phyloP scores from a whole-genome alignment of 2,113 vertebrate genomes.

The Tetrao urogallus region DNA sequence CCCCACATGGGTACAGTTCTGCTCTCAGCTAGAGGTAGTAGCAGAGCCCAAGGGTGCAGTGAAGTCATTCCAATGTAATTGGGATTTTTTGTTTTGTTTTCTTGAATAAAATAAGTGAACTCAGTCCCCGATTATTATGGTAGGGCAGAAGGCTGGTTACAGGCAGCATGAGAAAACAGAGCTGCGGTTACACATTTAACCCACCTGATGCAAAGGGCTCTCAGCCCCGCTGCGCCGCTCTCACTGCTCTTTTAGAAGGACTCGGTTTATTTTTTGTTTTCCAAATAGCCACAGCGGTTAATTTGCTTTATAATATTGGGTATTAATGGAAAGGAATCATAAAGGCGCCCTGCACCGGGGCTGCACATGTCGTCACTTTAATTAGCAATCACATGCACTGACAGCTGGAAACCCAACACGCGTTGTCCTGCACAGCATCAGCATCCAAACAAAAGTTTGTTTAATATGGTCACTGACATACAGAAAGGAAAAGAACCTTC shows the following conservation, averaged over 20 bases:
- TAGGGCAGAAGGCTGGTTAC: conserved; percentile 3
- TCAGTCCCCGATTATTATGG: not conserved
- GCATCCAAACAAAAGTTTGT: conserved; percentile 37
- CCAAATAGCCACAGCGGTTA: conserved; percentile 66
- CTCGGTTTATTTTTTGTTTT: not conserved
- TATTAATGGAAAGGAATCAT: conserved; percentile 62
- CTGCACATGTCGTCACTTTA: conserved; percentile 37
- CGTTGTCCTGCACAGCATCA: not conserved
- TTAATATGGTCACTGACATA: not conserved
- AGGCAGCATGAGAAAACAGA: conserved; percentile 65
- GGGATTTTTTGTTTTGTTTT: conserved; percentile 39
- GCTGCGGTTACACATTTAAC: not conserved
- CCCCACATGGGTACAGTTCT: not conserved
- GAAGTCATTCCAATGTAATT: not conserved
- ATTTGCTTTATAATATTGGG: conserved; percentile 72
- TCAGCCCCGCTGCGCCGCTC: conserved; percentile 14
- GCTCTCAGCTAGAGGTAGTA: not conserved
- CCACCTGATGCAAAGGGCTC: conserved; percentile 37
- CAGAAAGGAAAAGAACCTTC: conserved; percentile 24
- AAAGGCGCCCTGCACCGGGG: conserved; percentile 27
- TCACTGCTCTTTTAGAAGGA: conserved; percentile 11
- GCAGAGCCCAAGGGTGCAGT: too few species aligned
- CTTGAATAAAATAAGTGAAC: conserved; percentile 29
- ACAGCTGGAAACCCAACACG: too few species aligned
- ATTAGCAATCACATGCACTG: not conserved